Percentiles rank a stretch among this genome's conserved stretches.
These are phyloP conservation scores for Pelobates cultripes DNA, from an alignment of 2,797 vertebrate species.

Conservation along the genomic window DNA sequence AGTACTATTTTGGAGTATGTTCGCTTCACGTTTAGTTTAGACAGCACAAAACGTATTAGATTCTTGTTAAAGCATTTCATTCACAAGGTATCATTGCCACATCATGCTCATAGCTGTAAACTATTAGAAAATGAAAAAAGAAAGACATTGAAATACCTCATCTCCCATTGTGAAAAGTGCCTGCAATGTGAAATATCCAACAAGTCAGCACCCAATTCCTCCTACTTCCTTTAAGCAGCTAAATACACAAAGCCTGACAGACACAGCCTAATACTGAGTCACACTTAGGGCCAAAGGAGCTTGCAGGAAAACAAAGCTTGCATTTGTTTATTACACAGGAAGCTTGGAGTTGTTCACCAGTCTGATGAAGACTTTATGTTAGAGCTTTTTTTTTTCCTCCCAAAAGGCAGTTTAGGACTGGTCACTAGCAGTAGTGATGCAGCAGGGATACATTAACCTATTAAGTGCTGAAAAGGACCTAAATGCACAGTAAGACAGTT, in stretches of 20 bases:
- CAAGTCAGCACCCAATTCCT: constrained; percentile 63
- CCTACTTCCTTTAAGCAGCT: constrained; percentile 75
- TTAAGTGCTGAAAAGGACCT: constrained; percentile 8
- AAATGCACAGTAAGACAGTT: neutral
- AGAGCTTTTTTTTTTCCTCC: constrained; percentile 60
- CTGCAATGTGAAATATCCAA: constrained; percentile 70
- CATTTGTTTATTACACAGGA: constrained; percentile 78
- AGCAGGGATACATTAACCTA: constrained; percentile 27
- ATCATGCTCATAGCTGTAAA: constrained; percentile 16
- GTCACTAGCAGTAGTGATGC: constrained; percentile 27
- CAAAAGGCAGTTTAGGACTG: constrained; percentile 35
- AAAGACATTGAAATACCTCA: constrained; percentile 71
- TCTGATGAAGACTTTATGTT: constrained; percentile 64
- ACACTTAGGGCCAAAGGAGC: constrained; percentile 70
- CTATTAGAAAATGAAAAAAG: constrained; percentile 5
- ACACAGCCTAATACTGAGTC: constrained; percentile 80
- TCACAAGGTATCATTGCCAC: constrained; percentile 23
- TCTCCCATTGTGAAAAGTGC: constrained; percentile 78
- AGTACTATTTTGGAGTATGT: constrained; percentile 8
- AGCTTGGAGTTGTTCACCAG: constrained; percentile 71
- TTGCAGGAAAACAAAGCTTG: constrained; percentile 76
- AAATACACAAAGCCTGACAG: constrained; percentile 65
- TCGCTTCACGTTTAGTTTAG: neutral
- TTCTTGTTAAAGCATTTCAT: constrained; percentile 8
- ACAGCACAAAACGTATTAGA: constrained; percentile 16